Evolutionary conservation across 2,888 invertebrate species (phyloP), one percentile per base, ranked within the genome.

Genomic region (Tetranychus piercei): DNA sequence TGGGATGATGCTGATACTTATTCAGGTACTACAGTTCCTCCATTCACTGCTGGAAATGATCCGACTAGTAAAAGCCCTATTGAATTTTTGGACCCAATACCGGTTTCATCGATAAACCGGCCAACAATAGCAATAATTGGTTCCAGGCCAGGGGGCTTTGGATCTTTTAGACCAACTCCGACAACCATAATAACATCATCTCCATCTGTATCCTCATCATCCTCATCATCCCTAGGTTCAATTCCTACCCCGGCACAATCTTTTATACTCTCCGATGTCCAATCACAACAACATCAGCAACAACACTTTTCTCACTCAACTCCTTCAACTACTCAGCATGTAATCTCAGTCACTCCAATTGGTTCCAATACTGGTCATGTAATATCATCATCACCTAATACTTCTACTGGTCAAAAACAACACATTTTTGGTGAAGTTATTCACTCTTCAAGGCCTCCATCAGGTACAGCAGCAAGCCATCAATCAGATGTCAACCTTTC

Each of bases 71-170:
- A 69, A 69, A 23, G 22, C 22, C 69, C 69, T 6, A 20, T 69
- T 20, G 69, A 69, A 11, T 22, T 11, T 20, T 23, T 69, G 11
- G 69, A 69, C 20, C 11, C 20, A 11, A 69, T 20, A 20, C 69
- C 69, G 5, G n/a, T 69, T 23, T 69, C 69, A 69, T 20, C 69
- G 34, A 69, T 69, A n/a, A 20, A 69, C 20, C 69, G 69, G 20
- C 69, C 69, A 20, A 69, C 69, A 23, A 69, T 69, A 11, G 69
- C 69, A 20, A 23, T 69, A 23, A 23, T 69, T 23, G 69, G 69
- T 23, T 69, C 69, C 20, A 69, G 34, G 69, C 69, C 69, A 69
- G 20, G 55, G 55, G 55, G 55, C 55, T 55, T 55, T 55, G 55
- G 55, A 15, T 55, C 55, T 15, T 55, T 55, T 15, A 55, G 55